Evolutionary conservation across 2,797 vertebrate species (phyloP).

Genomic region (Moxostoma hubbsi): DNA sequence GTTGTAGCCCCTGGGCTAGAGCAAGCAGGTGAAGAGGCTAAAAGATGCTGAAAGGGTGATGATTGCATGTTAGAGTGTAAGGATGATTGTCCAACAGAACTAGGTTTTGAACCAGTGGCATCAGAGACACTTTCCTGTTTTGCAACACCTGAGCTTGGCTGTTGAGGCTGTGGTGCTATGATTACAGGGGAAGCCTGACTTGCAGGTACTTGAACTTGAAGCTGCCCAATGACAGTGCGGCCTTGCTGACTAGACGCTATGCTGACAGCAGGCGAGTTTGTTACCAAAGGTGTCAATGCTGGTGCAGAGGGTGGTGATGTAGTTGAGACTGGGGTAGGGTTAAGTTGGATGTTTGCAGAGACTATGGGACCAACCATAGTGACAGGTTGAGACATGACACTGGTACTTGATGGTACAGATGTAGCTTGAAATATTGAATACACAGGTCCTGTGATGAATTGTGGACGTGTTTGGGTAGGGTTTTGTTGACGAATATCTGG

Average conservation of each 20-base stretch:
- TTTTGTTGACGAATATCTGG: slow-evolving; percentile 84
- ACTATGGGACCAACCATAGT: slow-evolving; percentile 90
- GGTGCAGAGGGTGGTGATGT: slow-evolving; percentile 29
- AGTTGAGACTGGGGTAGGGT: slow-evolving; percentile 69
- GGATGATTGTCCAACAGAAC: slow-evolving; percentile 67
- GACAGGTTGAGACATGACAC: slow-evolving; percentile 87
- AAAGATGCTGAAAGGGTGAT: slow-evolving; percentile 75
- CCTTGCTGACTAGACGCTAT: slow-evolving; percentile 73
- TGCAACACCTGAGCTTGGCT: slow-evolving; percentile 67
- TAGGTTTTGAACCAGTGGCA: slow-evolving; percentile 64
- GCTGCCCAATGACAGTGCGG: slow-evolving; percentile 78
- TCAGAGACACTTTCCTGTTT: slow-evolving; percentile 82
- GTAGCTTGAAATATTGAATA: slow-evolving; percentile 93
- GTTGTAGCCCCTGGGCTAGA: slow-evolving; percentile 82
- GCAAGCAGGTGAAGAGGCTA: slow-evolving; percentile 82
- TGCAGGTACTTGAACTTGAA: slow-evolving; percentile 76
- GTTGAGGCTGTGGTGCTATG: slow-evolving; percentile 69
- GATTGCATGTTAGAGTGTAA: slow-evolving; percentile 63
- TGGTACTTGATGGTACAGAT: slow-evolving; percentile 84
- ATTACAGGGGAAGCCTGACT: slow-evolving; percentile 67
- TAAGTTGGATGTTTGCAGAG: slow-evolving; percentile 89
- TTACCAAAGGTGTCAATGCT: slow-evolving; percentile 68
- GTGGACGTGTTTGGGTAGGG: slow-evolving; percentile 75
- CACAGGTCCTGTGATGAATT: slow-evolving; percentile 90
- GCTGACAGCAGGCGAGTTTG: slow-evolving; percentile 70